Evolutionary conservation across 2,113 vertebrate species (phyloP), one percentile per base, ranked within the genome.

Genomic region (Dasyurus viverrinus): DNA sequence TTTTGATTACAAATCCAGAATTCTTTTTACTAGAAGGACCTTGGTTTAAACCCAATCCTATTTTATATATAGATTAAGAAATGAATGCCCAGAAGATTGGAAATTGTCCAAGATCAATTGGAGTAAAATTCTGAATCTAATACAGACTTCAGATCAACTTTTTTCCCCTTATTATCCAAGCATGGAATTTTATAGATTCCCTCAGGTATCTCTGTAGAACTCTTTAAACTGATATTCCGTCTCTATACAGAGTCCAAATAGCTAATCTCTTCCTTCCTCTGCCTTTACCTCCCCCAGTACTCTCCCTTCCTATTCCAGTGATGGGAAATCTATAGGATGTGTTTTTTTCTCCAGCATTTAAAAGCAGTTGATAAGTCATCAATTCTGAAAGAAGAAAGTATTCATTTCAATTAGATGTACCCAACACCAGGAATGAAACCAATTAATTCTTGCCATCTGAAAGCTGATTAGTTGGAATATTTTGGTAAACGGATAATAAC

Each of bases 391-490:
- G 0, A 84, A 60, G 5, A 97, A 93, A 25, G 42, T 94, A 98
- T 98, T 97, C 95, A 55, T 98, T 98, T 98, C 98, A 98, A 98
- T 98, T 98, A 98, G 94, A 96, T 12, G 0, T 92, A 97, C 96
- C 97, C 93, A 94, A 93, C 68, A 92, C 94, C 96, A 97, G 94
- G 94, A 98, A 96, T n/a, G 92, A 97, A 98, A 97, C 94, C 98
- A 98, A 98, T 98, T 98, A 98, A 97, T 98, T 97, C 97, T 98
- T 93, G 93, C 98, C 98, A 97, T 98, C 97, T 95, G 97, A 98
- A 98, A 98, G 97, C 96, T 98, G 98, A 98, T 98, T 98, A 98
- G 97, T 97, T 0, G 0, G 97, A 97, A 98, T 98, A 97, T 95
- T 97, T 97, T 97, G 92, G 95, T 97, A 98, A 98, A 97, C 93